Conservation (phyloP, 35 echinoderm and acorn worm genomes). For the Stichopus chloronotus region DNA sequence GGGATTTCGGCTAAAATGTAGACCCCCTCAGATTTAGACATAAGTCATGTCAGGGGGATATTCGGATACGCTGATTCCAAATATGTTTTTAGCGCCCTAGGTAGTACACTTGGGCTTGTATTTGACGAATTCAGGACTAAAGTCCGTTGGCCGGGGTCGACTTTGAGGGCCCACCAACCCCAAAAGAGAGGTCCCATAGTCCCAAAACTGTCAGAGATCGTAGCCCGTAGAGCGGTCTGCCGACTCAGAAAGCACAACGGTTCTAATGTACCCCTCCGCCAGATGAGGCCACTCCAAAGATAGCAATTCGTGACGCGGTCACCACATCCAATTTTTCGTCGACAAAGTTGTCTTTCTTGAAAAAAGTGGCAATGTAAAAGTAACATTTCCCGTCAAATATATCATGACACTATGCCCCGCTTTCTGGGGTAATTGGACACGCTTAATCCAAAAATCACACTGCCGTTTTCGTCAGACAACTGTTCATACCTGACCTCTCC, state of each 20-base stretch:
- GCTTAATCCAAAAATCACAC: not conserved
- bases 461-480: too few species aligned
- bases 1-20: not conserved
- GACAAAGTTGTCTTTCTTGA: too few species aligned
- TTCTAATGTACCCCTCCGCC: too few species aligned
- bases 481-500: slow-evolving; percentile 67
- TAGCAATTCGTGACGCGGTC: too few species aligned
- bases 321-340: too few species aligned
- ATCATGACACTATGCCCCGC: not conserved
- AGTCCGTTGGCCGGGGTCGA: not conserved
- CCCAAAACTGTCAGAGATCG: not conserved
- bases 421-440: slow-evolving; percentile 2
- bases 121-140: not conserved
- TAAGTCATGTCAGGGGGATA: not conserved
- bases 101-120: not conserved
- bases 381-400: not conserved
- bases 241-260: too few species aligned
- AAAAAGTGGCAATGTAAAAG: too few species aligned
- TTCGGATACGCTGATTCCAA: not conserved
- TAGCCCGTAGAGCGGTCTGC: slow-evolving; percentile 5
- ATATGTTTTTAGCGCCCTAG: not conserved
- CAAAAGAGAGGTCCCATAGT: not conserved
- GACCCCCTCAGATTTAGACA: not conserved
- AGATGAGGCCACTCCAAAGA: too few species aligned
- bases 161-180: not conserved